Conservation (phyloP, 2,888 invertebrate genomes). For the Lepidocyrtinus sp. region DNA sequence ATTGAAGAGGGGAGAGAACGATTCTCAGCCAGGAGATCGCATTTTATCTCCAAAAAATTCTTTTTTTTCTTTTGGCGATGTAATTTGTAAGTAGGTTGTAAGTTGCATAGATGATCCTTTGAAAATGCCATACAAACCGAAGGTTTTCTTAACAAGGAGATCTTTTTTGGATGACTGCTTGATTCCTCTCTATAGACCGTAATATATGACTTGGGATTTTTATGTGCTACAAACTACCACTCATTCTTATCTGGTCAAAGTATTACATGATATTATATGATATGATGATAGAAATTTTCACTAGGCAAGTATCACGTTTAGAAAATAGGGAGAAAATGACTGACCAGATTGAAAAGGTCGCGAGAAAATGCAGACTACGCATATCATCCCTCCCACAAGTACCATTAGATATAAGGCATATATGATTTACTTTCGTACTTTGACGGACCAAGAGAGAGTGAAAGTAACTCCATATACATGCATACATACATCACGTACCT, state of each 20-base stretch:
- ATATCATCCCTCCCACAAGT: neutral
- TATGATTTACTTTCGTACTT: neutral
- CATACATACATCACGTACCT: neutral
- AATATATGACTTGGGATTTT: conserved; percentile 18
- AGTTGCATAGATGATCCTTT: conserved; percentile 11
- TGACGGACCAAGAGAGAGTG: neutral
- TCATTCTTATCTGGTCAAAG: neutral
- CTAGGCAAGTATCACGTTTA: neutral
- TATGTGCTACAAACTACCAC: neutral
- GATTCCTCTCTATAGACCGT: conserved; percentile 10
- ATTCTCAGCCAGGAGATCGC: neutral
- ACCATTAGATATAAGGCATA: neutral
- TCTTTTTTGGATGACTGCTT: conserved; percentile 17
- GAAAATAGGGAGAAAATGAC: conserved; percentile 14
- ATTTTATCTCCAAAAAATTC: neutral
- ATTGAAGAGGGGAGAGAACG: neutral
- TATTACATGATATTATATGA: neutral
- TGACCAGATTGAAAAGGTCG: conserved; percentile 39
- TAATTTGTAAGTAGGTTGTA: conserved; percentile 28
- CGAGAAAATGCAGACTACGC: conserved; percentile 23
- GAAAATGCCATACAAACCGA: neutral
- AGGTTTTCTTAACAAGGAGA: neutral
- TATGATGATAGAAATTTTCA: conserved; percentile 12
- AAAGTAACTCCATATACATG: neutral
- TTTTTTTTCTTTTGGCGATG: neutral